Percentiles rank a stretch among this genome's conserved stretches.
phyloP scores from a whole-genome alignment of 1,140 invertebrate genomes.

The Maniola jurtina region DNA sequence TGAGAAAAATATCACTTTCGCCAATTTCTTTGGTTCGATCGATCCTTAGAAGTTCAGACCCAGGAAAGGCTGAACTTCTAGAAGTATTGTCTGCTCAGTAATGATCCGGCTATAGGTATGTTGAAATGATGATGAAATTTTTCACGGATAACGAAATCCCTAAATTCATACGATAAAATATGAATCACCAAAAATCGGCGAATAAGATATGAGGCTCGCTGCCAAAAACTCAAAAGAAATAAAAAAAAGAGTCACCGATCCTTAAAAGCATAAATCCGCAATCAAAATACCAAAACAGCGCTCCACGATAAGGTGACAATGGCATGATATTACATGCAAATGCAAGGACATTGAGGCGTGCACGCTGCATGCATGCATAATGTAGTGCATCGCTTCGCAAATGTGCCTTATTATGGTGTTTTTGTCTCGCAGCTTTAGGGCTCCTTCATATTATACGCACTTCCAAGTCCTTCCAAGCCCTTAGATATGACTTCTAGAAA shows the following conservation, averaged over 20 bases:
- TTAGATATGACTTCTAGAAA: too few species aligned
- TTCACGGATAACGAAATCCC: too few species aligned
- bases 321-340: conserved; percentile 8
- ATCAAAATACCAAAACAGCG: conserved; percentile 9
- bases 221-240: background rate
- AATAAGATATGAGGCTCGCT: background rate
- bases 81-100: too few species aligned
- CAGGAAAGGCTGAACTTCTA: too few species aligned
- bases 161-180: too few species aligned
- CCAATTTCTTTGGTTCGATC: too few species aligned
- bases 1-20: too few species aligned
- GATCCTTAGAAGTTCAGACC: too few species aligned
- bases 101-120: too few species aligned
- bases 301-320: conserved; percentile 1
- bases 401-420: background rate
- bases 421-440: background rate
- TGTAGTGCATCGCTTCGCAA: background rate
- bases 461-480: too few species aligned
- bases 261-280: background rate
- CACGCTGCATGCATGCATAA: conserved; percentile 9
- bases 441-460: background rate
- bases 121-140: too few species aligned
- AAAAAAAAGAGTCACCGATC: background rate
- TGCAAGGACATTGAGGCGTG: conserved; percentile 7
- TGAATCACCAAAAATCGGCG: too few species aligned